Evolutionary conservation across 2,888 invertebrate genomes (phyloP).

Genomic region (Euclidia mi): DNA sequence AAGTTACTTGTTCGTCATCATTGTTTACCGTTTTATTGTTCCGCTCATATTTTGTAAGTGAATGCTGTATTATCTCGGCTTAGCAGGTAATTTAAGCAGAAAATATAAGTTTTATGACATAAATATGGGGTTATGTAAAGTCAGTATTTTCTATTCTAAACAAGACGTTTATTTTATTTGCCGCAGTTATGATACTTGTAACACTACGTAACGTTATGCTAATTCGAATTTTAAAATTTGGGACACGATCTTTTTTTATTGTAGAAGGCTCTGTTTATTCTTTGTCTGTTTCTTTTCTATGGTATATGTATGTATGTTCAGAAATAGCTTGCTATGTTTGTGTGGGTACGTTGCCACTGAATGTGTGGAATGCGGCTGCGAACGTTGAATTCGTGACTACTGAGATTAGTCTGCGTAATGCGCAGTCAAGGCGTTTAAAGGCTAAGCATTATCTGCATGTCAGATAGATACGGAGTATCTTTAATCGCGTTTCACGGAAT

Average conservation of each 20-base stretch:
- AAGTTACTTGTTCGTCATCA: slow-evolving; percentile 47
- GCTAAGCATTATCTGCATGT: slow-evolving; percentile 42
- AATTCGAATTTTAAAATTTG: slow-evolving; percentile 2
- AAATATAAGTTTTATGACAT: slow-evolving; percentile 16
- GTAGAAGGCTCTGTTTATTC: neutral
- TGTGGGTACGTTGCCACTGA: slow-evolving; percentile 39
- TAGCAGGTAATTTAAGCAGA: slow-evolving; percentile 17
- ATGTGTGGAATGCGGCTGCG: slow-evolving; percentile 68
- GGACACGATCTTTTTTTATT: slow-evolving; percentile 4
- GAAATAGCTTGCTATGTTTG: slow-evolving; percentile 13
- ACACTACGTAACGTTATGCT: neutral
- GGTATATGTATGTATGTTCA: neutral
- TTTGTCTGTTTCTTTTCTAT: slow-evolving; percentile 5
- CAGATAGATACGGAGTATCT: slow-evolving; percentile 31
- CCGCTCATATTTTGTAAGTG: slow-evolving; percentile 17
- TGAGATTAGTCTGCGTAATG: slow-evolving; percentile 66
- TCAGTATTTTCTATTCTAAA: slow-evolving; percentile 9
- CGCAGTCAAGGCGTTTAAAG: slow-evolving; percentile 45
- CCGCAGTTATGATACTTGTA: slow-evolving; percentile 5
- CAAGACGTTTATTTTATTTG: slow-evolving; percentile 7
- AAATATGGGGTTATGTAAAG: slow-evolving; percentile 1
- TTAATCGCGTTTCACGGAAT: slow-evolving; percentile 9
- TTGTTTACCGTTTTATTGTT: slow-evolving; percentile 49
- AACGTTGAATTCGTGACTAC: slow-evolving; percentile 63
- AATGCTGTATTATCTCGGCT: slow-evolving; percentile 16